Evolutionary conservation across 2,113 vertebrate genomes (phyloP), one percentile per base, ranked within the genome.

Genomic region (Istiophorus platypterus): DNA sequence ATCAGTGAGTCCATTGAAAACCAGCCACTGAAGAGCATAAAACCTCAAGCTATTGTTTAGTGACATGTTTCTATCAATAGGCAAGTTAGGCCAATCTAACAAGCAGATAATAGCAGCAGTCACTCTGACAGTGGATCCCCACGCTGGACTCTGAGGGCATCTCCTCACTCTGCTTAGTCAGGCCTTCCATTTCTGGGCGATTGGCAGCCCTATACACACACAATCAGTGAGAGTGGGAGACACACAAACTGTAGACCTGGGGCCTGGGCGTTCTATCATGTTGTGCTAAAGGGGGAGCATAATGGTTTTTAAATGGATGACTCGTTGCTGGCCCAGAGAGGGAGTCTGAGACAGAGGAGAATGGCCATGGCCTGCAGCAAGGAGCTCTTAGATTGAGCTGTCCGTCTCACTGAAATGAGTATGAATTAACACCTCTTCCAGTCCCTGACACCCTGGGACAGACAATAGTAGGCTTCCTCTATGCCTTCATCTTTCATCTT

Each of bases 231-330:
- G 29, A 85, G n/a, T n/a, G n/a, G n/a, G 45, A 87, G 8, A 39
- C 37, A 39, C 79, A 90, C 84, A 81, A 58, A 81, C 51, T 84
- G 85, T 58, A 75, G 85, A 91, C 86, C 77, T 37, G 85, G 91
- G 84, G 91, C 90, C 78, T 79, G 84, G 84, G 67, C 89, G 92
- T 92, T 95, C 94, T 94, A 94, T 95, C 95, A 95, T 95, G 95
- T 96, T 94, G 93, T 93, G 95, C 95, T 95, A 95, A 96, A 93
- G 92, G 93, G 93, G 77, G 88, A 93, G 93, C 93, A 92, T 95
- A 96, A 96, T 96, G 94, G 95, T 94, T 96, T 96, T 96, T 95
- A 96, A 96, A 95, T 95, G 94, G 95, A 96, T 95, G 94, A 95
- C 94, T 93, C 78, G 67, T 90, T 86, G 88, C 89, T 73, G 86